Evolutionary conservation across 2,797 vertebrate species (phyloP).

Genomic region (Sarcoramphus papa): DNA sequence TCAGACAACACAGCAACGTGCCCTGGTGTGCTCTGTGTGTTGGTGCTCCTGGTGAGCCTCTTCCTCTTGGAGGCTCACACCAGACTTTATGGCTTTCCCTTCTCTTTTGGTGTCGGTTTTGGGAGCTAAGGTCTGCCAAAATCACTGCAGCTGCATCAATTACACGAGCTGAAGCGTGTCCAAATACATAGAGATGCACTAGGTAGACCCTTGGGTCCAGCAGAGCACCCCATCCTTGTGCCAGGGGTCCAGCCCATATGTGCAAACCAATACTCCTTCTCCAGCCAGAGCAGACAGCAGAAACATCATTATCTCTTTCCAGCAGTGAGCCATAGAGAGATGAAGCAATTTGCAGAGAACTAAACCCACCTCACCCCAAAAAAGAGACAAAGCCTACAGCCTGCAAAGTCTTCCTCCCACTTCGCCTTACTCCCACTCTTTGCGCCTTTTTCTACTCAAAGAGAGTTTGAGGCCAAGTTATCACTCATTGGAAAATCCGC

Average conservation of each 20-base stretch:
- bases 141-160: background rate
- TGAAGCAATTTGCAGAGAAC: background rate
- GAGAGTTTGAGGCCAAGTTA: background rate
- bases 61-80: background rate
- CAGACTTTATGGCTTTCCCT: background rate
- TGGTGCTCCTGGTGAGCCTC: background rate
- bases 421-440: background rate
- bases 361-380: background rate
- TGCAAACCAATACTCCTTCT: background rate
- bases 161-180: background rate
- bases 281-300: background rate
- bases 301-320: background rate
- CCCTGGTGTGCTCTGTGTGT: background rate
- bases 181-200: no score
- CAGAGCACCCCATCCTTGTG: background rate
- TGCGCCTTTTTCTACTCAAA: background rate
- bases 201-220: background rate
- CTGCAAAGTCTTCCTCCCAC: background rate
- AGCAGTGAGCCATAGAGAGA: background rate
- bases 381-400: background rate
- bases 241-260: background rate
- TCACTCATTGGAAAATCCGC: background rate
- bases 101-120: background rate
- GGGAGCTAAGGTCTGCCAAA: background rate
- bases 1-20: background rate